Evolutionary conservation across 2,888 invertebrate genomes (phyloP), one percentile per base, ranked within the genome.

Genomic region (Ormyrus nitidulus): DNA sequence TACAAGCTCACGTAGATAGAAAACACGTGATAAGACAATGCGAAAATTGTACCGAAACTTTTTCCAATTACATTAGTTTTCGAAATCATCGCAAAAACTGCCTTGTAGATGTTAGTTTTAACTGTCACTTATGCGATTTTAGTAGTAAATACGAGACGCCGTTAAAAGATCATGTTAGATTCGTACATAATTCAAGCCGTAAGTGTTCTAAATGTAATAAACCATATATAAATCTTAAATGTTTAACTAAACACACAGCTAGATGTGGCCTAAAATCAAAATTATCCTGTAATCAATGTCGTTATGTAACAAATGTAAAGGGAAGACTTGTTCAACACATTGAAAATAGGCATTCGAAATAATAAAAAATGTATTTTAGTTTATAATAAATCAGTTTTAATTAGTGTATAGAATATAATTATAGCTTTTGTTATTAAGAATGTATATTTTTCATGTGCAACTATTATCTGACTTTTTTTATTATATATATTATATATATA

Each of bases 191-290:
- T 2, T 54, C 54, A 0, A 53, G 13, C 3, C 66, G 66, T 11
- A 11, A 0, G 13, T 75, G 66, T 19, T 5, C 4, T 1, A 2
- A 9, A 7, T 76, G 76, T n/a, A 62, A 34, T 9, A 76, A 76
- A 13, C 61, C 51, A 19, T 76, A 76, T 44, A 61, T 4, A 34
- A 66, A 34, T 66, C n/a, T 49, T 5, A 9, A 7, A 2, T 48
- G 7, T 0, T 54, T 76, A 6, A 46, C 53, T 5, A 69, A 54
- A 4, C 76, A 69, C 48, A 5, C n/a, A 6, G 44, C 0, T 49
- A 9, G 2, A 6, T 44, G 49, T 53, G 13, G 61, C 7, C 48
- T 58, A 2, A 8, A 54, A 10, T 6, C 1, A 6, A 0, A 1
- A 8, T 19, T 53, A 61, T 5, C 46, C 0, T 56, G 70, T 19